Base-by-base conservation (phyloP, 2,888 invertebrate species). In the Strigamia maritima region DNA sequence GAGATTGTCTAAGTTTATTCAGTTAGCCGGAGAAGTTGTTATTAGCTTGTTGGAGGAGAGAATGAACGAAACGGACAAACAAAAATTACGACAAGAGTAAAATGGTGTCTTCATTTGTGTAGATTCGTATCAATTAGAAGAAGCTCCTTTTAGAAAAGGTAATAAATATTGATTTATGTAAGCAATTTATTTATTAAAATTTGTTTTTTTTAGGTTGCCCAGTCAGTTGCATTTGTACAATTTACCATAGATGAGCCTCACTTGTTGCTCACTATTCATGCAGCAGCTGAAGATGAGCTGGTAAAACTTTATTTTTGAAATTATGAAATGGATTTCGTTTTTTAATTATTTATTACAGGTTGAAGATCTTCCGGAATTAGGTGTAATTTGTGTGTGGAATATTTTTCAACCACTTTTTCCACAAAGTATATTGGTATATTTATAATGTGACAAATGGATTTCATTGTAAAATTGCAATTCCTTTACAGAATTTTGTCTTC, bases 371-470 rank as follows among this genome's bases (percentile, higher is more conserved):
- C 19, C 31, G 19, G n/a, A 76, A 14, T n/a, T 38, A n/a, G 76
- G 76, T 14, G 31, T 76, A 24, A 28, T 76, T 24, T 76, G 76
- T 12, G 76, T 76, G 14, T 76, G 76, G 76, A 76, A 76, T 40
- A 76, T 76, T n/a, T 24, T 38, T 38, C 76, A 76, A 76, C 76
- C 76, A 7, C 38, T 40, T 6, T 35, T 76, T 28, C 76, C 76
- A 1, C 76, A 76, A 76, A 38, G 76, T 76, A 76, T 38, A 40
- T 24, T 24, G 12, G n/a, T 8, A 24, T 75, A 8, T 75, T 26
- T 75, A 6, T n/a, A 38, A 10, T 26, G n/a, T n/a, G n/a, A n/a
- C n/a, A n/a, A n/a, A n/a, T n/a, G n/a, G n/a, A n/a, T n/a, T n/a
- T n/a, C n/a, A n/a, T n/a, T n/a, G n/a, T n/a, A n/a, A n/a, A n/a